Evolutionary conservation across 2,888 invertebrate genomes (phyloP).

Genomic region (Tinea semifulvella): DNA sequence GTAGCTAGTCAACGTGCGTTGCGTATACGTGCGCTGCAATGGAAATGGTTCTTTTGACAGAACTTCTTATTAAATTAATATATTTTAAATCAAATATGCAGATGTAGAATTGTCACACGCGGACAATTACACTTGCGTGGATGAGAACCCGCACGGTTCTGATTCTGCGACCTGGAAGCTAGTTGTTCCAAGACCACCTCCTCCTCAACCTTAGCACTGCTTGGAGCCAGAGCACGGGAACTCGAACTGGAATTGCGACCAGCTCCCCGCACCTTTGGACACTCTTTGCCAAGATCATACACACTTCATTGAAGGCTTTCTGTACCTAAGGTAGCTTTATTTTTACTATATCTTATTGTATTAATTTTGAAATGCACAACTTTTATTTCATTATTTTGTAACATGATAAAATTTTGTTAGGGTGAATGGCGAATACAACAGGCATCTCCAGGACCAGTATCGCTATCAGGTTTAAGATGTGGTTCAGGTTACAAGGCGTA

Average conservation of each 20-base stretch:
- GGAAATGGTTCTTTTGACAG: too few relatives aligned
- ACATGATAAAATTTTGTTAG: constrained; percentile 29
- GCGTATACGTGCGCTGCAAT: too few relatives aligned
- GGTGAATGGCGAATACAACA: constrained; percentile 71
- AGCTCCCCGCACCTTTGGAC: constrained; percentile 43
- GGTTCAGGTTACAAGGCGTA: constrained; percentile 85
- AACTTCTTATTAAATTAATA: too few relatives aligned
- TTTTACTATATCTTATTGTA: neutral
- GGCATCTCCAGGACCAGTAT: constrained; percentile 53
- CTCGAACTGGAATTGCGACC: constrained; percentile 50
- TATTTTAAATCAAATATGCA: too few relatives aligned
- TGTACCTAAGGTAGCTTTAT: constrained; percentile 71
- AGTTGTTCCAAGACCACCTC: constrained; percentile 78
- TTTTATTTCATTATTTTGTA: neutral
- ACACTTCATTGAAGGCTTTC: constrained; percentile 74
- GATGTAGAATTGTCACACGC: constrained; percentile 75
- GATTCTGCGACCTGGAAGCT: constrained; percentile 84
- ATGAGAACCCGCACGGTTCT: constrained; percentile 84
- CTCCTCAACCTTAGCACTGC: constrained; percentile 70
- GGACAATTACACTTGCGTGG: constrained; percentile 83
- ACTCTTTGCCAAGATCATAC: constrained; percentile 65
- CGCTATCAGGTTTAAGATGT: constrained; percentile 79
- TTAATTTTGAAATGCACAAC: too few relatives aligned
- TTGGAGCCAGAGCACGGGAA: constrained; percentile 50
- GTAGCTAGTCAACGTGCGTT: too few relatives aligned